These are phyloP conservation scores for Acanthosepion esculentum DNA, from an alignment of 2,888 invertebrate species.

Conservation along the genomic window DNA sequence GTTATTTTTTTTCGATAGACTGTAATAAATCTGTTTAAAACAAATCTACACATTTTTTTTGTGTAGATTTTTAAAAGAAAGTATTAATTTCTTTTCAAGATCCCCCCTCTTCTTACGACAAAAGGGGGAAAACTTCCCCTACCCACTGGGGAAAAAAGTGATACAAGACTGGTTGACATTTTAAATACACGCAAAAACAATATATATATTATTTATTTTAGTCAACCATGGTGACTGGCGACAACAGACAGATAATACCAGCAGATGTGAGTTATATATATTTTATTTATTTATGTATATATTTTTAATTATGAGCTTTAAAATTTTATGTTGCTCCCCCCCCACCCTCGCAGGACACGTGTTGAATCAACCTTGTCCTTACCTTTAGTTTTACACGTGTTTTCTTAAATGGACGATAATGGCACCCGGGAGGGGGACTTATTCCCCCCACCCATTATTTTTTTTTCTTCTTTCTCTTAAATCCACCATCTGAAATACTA, in stretches of 20 bases:
- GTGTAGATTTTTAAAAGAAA: neutral
- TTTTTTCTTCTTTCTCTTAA: neutral
- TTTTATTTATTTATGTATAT: neutral
- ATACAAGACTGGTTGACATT: neutral
- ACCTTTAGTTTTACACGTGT: too few relatives aligned
- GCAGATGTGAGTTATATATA: conserved; percentile 60
- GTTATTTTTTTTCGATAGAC: too few relatives aligned
- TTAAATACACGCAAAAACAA: neutral
- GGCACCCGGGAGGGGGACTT: neutral
- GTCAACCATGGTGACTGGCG: conserved; percentile 62
- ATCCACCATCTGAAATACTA: too few relatives aligned
- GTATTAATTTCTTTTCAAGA: neutral
- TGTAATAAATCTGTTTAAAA: too few relatives aligned
- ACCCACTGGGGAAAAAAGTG: neutral
- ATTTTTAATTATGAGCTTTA: too few relatives aligned
- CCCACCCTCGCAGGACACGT: too few relatives aligned
- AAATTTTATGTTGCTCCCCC: too few relatives aligned
- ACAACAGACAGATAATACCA: conserved; percentile 64
- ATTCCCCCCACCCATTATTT: neutral
- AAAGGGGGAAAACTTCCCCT: neutral
- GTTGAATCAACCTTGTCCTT: too few relatives aligned
- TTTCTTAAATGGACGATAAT: too few relatives aligned
- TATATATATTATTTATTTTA: neutral
- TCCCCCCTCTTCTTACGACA: neutral
- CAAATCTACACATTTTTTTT: too few relatives aligned